Conservation (phyloP, 64 coral and sea anemone genomes). For the Cladopsammia gracilis region DNA sequence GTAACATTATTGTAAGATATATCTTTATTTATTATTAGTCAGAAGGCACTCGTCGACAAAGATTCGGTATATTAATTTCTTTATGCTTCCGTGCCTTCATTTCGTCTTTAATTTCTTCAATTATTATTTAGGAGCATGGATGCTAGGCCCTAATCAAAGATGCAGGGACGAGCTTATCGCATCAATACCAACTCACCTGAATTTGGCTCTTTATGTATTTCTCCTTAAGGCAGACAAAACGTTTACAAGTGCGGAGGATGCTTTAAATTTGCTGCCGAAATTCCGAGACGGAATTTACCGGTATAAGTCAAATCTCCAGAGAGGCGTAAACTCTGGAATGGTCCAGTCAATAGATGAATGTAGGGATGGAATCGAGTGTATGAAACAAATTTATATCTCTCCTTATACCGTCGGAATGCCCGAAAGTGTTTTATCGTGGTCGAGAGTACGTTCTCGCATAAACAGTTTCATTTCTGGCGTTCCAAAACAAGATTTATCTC, state of each 20-base stretch:
- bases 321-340: constrained; percentile 62
- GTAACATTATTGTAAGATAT: too few species aligned
- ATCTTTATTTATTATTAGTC: too few species aligned
- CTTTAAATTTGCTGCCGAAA: neutral
- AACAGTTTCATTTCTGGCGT: neutral
- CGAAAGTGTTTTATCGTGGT: constrained; percentile 3
- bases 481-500: neutral
- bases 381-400: neutral
- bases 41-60: too few species aligned
- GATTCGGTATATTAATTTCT: too few species aligned
- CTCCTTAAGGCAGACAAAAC: neutral
- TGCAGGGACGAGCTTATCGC: constrained; percentile 38
- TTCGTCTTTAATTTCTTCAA: too few species aligned
- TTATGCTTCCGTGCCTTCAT: too few species aligned
- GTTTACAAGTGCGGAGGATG: constrained; percentile 26
- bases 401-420: neutral
- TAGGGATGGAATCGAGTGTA: constrained; percentile 24
- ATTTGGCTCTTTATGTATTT: constrained; percentile 24
- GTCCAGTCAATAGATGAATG: constrained; percentile 39
- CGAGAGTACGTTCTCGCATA: neutral
- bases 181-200: constrained; percentile 20
- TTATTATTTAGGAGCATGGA: constrained; percentile 50
- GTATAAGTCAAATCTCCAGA: constrained; percentile 40
- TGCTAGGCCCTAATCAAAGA: constrained; percentile 38
- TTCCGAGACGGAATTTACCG: constrained; percentile 18